These are phyloP conservation scores for Paragorgia papillata DNA, from an alignment of 92 coral and sea anemone genomes.

Conservation along the genomic window DNA sequence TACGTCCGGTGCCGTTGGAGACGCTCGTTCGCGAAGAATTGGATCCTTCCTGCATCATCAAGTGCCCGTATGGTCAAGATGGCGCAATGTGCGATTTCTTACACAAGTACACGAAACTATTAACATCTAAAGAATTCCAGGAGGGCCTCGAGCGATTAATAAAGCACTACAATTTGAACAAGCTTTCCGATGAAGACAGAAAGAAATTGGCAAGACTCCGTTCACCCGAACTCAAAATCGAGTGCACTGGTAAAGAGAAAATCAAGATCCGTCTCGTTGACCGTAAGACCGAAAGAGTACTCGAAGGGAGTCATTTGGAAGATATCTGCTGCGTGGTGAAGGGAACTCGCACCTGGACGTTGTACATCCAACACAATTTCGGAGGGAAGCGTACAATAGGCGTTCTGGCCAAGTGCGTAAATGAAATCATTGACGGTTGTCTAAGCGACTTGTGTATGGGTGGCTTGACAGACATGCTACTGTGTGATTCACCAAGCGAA, in stretches of 20 bases:
- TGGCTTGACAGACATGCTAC: background rate
- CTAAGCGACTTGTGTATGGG: background rate
- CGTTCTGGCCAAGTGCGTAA: constrained; percentile 4
- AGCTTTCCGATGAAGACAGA: background rate
- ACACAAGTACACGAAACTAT: background rate
- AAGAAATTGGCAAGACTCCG: constrained; percentile 1
- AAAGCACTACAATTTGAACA: constrained; percentile 4
- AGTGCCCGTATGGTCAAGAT: constrained; percentile 11
- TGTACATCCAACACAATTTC: constrained; percentile 25
- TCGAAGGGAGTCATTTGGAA: background rate
- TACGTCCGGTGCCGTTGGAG: constrained; percentile 9
- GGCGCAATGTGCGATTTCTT: constrained; percentile 16
- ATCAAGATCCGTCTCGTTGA: constrained; percentile 24
- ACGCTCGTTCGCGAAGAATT: constrained; percentile 34
- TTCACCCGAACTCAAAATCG: background rate
- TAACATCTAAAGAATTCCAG: constrained; percentile 28
- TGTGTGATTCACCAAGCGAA: constrained; percentile 1
- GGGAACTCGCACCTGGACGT: background rate
- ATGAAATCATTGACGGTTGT: constrained; percentile 11
- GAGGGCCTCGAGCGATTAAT: constrained; percentile 44
- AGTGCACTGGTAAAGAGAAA: constrained; percentile 6
- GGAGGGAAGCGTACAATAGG: background rate
- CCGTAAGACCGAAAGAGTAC: background rate
- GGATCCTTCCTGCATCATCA: constrained; percentile 19
- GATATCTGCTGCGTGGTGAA: constrained; percentile 20